Evolutionary conservation across 1,140 invertebrate genomes (phyloP).

Genomic region (Pantala flavescens): DNA sequence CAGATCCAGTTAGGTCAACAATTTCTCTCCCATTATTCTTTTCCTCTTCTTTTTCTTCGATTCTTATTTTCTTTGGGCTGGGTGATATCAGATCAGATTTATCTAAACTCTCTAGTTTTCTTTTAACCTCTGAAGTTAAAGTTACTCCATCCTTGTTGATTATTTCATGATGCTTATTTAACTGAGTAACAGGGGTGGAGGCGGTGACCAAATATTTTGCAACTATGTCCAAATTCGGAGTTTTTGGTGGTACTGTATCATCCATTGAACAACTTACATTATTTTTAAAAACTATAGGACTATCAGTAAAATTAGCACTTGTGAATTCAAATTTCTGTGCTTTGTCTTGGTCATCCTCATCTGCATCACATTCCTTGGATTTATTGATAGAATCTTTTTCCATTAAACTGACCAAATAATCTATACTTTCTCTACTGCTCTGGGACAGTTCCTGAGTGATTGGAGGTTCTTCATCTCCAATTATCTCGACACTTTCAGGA

Average conservation of each 20-base stretch:
- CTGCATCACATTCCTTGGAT: too few relatives aligned
- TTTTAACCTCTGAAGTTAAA: neutral
- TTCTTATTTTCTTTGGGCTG: neutral
- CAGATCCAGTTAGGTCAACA: neutral
- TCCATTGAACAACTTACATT: too few relatives aligned
- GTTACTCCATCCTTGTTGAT: neutral
- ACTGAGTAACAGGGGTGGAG: neutral
- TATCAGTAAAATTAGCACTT: too few relatives aligned
- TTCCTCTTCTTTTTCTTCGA: neutral
- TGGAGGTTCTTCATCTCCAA: neutral
- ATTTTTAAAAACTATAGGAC: too few relatives aligned
- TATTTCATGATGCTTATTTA: neutral
- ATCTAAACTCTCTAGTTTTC: neutral
- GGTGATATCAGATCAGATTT: neutral
- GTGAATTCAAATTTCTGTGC: too few relatives aligned
- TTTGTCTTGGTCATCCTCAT: too few relatives aligned
- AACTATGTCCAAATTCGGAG: neutral
- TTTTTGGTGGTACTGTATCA: neutral
- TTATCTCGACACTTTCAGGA: neutral
- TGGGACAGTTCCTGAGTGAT: neutral
- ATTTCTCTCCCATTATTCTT: neutral
- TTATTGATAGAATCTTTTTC: neutral
- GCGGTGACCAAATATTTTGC: neutral
- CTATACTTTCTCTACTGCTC: constrained; percentile 5
- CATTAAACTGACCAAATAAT: constrained; percentile 11